Evolutionary conservation across 2,888 invertebrate species (phyloP).

Genomic region (Ophonus ardosiacus): DNA sequence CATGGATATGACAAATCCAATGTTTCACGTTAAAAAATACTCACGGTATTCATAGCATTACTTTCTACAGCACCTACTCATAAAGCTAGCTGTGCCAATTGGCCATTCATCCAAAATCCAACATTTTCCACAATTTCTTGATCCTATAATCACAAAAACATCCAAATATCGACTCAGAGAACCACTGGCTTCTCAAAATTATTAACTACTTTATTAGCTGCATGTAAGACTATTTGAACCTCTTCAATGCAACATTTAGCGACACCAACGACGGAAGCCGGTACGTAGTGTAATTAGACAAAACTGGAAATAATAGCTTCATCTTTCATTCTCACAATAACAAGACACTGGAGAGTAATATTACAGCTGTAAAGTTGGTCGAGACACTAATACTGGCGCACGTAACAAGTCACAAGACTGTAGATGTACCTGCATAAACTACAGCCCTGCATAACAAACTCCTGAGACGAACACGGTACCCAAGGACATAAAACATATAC

Average conservation of each 20-base stretch:
- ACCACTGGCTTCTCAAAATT: too few species aligned
- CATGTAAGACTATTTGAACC: not conserved
- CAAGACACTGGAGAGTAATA: conserved; percentile 60
- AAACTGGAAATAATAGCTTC: conserved; percentile 62
- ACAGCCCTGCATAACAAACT: not conserved
- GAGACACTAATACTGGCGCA: conserved; percentile 46
- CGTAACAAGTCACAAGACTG: conserved; percentile 47
- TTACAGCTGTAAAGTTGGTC: conserved; percentile 58
- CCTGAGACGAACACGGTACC: not conserved
- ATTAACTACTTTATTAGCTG: too few species aligned
- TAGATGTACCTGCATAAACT: conserved; percentile 52
- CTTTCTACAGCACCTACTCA: too few species aligned
- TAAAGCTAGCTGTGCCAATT: too few species aligned
- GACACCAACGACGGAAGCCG: conserved; percentile 39
- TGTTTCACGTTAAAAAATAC: too few species aligned
- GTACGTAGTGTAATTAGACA: conserved; percentile 57
- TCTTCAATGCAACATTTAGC: conserved; percentile 40
- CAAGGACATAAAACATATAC: not conserved
- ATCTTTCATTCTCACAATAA: conserved; percentile 61
- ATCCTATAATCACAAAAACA: too few species aligned
- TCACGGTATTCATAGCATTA: too few species aligned
- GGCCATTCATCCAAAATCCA: too few species aligned
- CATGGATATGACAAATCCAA: too few species aligned
- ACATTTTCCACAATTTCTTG: too few species aligned
- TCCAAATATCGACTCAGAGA: too few species aligned